Conservation (phyloP, 2,888 invertebrate species). For the Pachycephus smyrnensis region DNA sequence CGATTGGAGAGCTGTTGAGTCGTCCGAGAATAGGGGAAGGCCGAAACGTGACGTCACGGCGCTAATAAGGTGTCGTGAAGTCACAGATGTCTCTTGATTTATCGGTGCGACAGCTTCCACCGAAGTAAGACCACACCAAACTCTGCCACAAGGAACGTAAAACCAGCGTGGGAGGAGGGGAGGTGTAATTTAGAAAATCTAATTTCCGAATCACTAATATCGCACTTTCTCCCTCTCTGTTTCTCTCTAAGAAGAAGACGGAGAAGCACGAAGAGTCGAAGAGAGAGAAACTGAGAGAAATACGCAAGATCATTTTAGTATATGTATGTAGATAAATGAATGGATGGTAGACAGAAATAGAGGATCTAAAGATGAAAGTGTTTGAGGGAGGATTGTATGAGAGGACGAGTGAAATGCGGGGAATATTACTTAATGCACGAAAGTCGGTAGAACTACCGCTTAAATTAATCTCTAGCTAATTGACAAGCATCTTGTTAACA, state of each 20-base stretch:
- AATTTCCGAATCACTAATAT: neutral
- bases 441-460: neutral
- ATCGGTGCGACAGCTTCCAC: conserved; percentile 59
- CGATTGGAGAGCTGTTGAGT: neutral
- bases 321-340: too few relatives aligned
- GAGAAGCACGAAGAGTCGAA: neutral
- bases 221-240: neutral
- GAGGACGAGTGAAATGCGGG: too few relatives aligned
- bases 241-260: neutral
- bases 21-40: neutral
- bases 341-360: too few relatives aligned
- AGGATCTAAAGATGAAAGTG: too few relatives aligned
- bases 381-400: too few relatives aligned
- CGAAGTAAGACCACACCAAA: conserved; percentile 25
- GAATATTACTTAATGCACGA: neutral
- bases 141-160: neutral
- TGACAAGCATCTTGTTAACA: neutral
- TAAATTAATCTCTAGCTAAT: neutral
- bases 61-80: conserved; percentile 47
- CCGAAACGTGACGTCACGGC: neutral
- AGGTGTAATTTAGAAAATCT: neutral
- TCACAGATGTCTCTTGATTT: conserved; percentile 62
- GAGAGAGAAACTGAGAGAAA: neutral
- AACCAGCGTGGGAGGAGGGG: neutral
- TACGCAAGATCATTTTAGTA: neutral